These are phyloP conservation scores for Pangasius krempfi DNA, from an alignment of 2,797 vertebrate species.

Conservation along the genomic window DNA sequence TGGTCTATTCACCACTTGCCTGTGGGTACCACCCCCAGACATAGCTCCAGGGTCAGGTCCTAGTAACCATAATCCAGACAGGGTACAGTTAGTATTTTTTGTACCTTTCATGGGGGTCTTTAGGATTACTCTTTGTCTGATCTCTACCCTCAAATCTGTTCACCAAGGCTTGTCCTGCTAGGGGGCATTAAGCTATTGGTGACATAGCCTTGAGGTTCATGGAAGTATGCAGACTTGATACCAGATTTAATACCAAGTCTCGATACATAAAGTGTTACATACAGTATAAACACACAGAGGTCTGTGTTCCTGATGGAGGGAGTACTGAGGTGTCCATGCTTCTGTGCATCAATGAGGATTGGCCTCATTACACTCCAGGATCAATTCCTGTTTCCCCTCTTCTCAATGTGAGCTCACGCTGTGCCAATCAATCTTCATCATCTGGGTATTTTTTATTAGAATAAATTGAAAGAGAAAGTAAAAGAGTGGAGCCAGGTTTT, in stretches of 20 bases:
- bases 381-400: slow-evolving; percentile 7
- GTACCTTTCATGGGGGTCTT: not conserved
- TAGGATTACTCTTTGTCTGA: not conserved
- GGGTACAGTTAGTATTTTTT: not conserved
- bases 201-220: not conserved
- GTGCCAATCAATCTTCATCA: slow-evolving; percentile 9
- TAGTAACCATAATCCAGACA: not conserved
- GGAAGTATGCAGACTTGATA: not conserved
- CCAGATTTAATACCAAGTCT: not conserved
- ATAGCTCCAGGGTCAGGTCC: not conserved
- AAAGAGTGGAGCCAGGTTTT: not conserved
- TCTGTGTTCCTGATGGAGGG: not conserved
- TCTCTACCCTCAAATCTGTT: not conserved
- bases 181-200: not conserved
- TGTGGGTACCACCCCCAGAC: not conserved
- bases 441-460: not conserved
- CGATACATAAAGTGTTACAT: not conserved
- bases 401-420: not conserved
- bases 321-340: not conserved
- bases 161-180: not conserved
- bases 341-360: not conserved
- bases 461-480: not conserved
- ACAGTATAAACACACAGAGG: not conserved
- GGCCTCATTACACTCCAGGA: not conserved
- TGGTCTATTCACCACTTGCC: not conserved